Conservation (phyloP, 2,113 vertebrate genomes). For the Heloderma charlesbogerti region DNA sequence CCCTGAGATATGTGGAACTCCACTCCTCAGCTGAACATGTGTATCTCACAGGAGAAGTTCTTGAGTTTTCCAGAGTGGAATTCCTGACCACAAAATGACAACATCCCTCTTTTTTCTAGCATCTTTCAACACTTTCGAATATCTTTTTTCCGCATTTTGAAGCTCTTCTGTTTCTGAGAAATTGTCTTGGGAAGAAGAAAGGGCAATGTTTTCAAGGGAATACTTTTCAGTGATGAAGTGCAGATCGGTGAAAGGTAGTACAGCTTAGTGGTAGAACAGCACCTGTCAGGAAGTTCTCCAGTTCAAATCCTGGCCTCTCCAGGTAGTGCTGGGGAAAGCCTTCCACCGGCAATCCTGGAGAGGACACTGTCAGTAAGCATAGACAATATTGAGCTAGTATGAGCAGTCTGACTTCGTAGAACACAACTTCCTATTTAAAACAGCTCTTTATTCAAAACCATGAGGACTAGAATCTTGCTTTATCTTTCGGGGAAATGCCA, state of each 20-base stretch:
- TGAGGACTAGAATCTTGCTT: too few relatives aligned
- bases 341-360: too few relatives aligned
- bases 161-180: conserved; percentile 56
- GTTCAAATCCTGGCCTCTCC: too few relatives aligned
- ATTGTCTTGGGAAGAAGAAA: conserved; percentile 38
- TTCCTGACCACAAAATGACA: conserved; percentile 46
- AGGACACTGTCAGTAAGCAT: too few relatives aligned
- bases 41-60: conserved; percentile 49
- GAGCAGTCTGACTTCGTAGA: too few relatives aligned
- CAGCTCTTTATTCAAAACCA: too few relatives aligned
- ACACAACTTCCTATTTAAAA: too few relatives aligned
- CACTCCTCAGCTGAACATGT: conserved; percentile 53
- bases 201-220: conserved; percentile 8
- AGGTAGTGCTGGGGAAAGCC: too few relatives aligned
- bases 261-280: too few relatives aligned
- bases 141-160: conserved; percentile 57
- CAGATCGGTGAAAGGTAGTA: neutral
- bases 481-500: too few relatives aligned
- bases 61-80: conserved; percentile 50
- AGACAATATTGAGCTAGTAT: too few relatives aligned
- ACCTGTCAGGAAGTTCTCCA: too few relatives aligned
- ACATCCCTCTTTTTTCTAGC: conserved; percentile 12
- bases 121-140: conserved; percentile 74
- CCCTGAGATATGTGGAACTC: conserved; percentile 26
- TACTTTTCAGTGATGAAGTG: neutral